Evolutionary conservation across 2,797 vertebrate species (phyloP).

Genomic region (Caiman crocodilus): DNA sequence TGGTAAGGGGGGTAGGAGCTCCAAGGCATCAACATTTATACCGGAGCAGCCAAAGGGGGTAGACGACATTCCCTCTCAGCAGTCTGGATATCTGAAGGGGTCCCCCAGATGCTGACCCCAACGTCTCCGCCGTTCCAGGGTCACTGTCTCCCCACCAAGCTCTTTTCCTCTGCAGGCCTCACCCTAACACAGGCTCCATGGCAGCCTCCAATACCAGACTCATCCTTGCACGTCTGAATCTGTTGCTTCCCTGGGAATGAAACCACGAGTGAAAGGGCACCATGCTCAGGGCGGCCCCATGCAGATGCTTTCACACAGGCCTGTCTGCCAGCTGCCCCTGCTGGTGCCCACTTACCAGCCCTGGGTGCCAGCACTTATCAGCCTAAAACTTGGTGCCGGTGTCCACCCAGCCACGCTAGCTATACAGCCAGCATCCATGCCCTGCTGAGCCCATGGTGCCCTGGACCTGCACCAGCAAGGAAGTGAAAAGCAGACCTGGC

Average conservation of each 20-base stretch:
- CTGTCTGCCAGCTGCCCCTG: neutral
- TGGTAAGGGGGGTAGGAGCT: neutral
- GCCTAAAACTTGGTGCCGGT: neutral
- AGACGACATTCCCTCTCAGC: neutral
- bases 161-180: no score
- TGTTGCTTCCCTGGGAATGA: neutral
- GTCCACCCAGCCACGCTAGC: neutral
- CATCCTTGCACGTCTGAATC: neutral
- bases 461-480: neutral
- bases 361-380: neutral
- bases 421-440: neutral
- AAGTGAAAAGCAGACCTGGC: neutral
- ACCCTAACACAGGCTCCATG: no score
- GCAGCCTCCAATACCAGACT: neutral
- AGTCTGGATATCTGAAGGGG: rapidly evolving
- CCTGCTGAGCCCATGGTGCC: neutral
- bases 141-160: neutral
- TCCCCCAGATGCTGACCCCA: neutral
- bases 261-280: neutral
- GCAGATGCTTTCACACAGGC: neutral
- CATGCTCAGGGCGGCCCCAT: no score
- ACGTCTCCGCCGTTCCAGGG: neutral
- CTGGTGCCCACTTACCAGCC: neutral
- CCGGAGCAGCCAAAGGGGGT: neutral
- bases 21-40: neutral